These are phyloP conservation scores for Andricus grossulariae DNA, from an alignment of 1,140 invertebrate species.

Conservation along the genomic window DNA sequence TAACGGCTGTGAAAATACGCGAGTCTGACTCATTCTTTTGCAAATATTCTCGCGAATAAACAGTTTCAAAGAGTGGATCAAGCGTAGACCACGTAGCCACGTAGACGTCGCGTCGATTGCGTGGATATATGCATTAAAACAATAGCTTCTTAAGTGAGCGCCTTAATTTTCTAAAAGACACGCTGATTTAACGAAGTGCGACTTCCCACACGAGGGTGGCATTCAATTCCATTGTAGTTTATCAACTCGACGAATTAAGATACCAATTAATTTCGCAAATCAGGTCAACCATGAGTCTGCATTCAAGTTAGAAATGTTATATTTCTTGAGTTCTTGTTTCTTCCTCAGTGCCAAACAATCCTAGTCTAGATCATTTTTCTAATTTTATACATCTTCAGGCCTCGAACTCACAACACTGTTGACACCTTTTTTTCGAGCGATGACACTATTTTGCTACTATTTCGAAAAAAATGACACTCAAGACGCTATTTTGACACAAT, in stretches of 20 bases:
- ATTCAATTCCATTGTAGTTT: not conserved
- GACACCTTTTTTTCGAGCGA: too few relatives aligned
- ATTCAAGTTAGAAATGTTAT: too few relatives aligned
- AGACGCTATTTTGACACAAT: too few relatives aligned
- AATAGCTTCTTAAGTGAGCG: slow-evolving; percentile 53
- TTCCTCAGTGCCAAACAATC: too few relatives aligned
- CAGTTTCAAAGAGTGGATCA: slow-evolving; percentile 6
- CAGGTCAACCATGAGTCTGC: not conserved
- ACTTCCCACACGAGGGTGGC: slow-evolving; percentile 19
- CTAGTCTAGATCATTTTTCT: too few relatives aligned
- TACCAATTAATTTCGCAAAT: not conserved
- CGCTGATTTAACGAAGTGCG: not conserved
- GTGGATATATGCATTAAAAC: slow-evolving; percentile 45
- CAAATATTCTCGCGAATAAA: slow-evolving; percentile 40
- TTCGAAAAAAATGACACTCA: too few relatives aligned
- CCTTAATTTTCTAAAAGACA: not conserved
- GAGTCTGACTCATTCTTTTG: slow-evolving; percentile 51
- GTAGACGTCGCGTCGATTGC: slow-evolving; percentile 2
- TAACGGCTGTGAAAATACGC: slow-evolving; percentile 46
- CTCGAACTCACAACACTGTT: too few relatives aligned
- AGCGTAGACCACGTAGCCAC: not conserved
- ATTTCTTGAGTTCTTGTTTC: too few relatives aligned
- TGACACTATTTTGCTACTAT: too few relatives aligned
- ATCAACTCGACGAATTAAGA: not conserved
- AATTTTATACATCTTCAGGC: too few relatives aligned